Evolutionary conservation across 1,140 invertebrate species (phyloP).

Genomic region (Drosophila ironensis): DNA sequence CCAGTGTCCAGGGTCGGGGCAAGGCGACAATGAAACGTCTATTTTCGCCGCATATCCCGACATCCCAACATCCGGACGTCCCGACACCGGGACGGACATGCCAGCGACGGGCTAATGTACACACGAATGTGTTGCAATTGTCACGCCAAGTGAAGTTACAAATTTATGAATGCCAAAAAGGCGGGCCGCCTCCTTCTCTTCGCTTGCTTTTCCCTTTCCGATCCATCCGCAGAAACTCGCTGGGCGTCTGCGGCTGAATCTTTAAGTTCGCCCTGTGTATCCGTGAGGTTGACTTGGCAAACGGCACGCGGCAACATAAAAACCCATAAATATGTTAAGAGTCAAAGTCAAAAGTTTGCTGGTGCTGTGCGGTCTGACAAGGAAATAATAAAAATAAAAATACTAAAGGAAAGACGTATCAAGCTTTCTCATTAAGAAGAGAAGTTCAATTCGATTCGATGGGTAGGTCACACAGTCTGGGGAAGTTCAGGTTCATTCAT

Average conservation of each 20-base stretch:
- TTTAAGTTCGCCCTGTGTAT: conserved; percentile 14
- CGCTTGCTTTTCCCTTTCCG: conserved; percentile 5
- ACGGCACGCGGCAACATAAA: conserved; percentile 71
- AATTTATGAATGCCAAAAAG: conserved; percentile 81
- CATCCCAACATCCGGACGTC: background rate
- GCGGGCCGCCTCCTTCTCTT: conserved; percentile 20
- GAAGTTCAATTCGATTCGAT: conserved; percentile 55
- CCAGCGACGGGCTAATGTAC: conserved; percentile 73
- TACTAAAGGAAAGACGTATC: conserved; percentile 1
- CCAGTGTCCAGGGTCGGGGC: conserved; percentile 1
- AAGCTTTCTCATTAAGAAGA: conserved; percentile 70
- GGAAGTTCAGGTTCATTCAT: background rate
- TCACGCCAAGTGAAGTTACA: conserved; percentile 81
- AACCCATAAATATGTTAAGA: conserved; percentile 78
- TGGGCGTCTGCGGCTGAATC: conserved; percentile 22
- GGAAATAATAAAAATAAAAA: conserved; percentile 1
- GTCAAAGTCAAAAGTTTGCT: conserved; percentile 73
- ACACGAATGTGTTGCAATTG: conserved; percentile 81
- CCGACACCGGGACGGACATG: conserved; percentile 39
- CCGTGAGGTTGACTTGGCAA: conserved; percentile 43
- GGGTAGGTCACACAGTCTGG: conserved; percentile 32
- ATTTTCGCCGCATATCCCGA: conserved; percentile 66
- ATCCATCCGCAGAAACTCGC: conserved; percentile 14
- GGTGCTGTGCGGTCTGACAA: conserved; percentile 40
- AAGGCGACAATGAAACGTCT: conserved; percentile 81